Conservation (phyloP, 2,113 vertebrate genomes). For the Nanorana parkeri region DNA sequence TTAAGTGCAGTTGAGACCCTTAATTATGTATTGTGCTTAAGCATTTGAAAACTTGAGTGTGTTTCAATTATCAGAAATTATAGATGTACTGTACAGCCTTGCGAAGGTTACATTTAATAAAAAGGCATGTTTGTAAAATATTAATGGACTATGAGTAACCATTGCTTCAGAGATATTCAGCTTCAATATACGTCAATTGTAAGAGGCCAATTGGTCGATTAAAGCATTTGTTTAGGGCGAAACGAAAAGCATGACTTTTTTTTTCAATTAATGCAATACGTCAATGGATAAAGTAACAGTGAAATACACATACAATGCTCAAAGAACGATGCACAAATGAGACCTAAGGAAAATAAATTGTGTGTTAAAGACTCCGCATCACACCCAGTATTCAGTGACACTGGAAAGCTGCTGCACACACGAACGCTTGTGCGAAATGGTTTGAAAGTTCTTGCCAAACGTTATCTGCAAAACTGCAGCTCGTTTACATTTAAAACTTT, state of each 20-base stretch:
- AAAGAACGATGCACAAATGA: background rate
- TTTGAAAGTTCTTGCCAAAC: slow-evolving; percentile 35
- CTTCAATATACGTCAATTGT: no score
- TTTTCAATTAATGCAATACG: background rate
- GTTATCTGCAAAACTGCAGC: background rate
- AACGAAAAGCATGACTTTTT: background rate
- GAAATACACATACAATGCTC: background rate
- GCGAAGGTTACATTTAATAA: no score
- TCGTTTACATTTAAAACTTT: slow-evolving; percentile 33
- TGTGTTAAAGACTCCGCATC: background rate
- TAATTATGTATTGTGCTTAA: no score
- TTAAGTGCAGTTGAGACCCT: no score
- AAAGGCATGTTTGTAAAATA: no score
- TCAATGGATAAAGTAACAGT: background rate
- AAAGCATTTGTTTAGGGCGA: background rate
- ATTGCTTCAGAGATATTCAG: no score
- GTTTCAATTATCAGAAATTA: no score
- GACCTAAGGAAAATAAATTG: background rate
- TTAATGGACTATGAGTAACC: no score
- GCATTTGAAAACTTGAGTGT: no score
- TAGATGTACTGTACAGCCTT: no score
- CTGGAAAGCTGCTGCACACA: background rate
- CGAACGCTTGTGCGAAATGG: background rate
- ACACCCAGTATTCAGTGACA: background rate
- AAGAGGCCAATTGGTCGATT: slow-evolving; percentile 13